Base-by-base conservation (phyloP, 2,797 vertebrate genomes). In the Ptychadena robeensis region DNA sequence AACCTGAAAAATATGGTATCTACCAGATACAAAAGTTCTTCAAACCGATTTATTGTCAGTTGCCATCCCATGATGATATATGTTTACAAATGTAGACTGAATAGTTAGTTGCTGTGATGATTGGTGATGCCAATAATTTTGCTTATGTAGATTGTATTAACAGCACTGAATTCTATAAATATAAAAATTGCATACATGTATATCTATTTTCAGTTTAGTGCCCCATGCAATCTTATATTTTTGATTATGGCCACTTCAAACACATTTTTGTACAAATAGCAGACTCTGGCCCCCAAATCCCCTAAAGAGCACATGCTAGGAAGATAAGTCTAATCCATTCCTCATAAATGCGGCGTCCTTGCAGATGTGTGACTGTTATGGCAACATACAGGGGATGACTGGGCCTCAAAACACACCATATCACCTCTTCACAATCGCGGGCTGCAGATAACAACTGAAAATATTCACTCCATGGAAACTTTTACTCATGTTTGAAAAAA, bases 401-500 rank as follows among this genome's bases (percentile, higher is more conserved):
- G n/a, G n/a, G 59, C 15, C 27, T 61, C 27, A 61, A 3, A 61
- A 61, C 59, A 61, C 10, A 28, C 59, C 27, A 28, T 61, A 61
- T 78, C 12, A 44, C 22, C 10, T 30, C 75, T 18, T 72, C 81
- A 34, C 64, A 57, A 65, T 61, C 74, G 64, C 66, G 12, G 61
- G 25, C 40, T 40, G 3, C 11, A 73, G 82, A 83, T 83, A 79
- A 78, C 59, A 73, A 57, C 32, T 28, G 53, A 77, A 68, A 82
- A 71, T 66, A 79, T 67, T 68, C 31, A 65, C 63, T 18, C 64
- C 31, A 44, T 73, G 82, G 82, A 83, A 83, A 83, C 76, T 67
- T 73, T 83, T 67, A 69, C 28, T 79, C 72, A 79, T 83, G 75
- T 63, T 83, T 34, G 35, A 63, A 78, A 79, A 34, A 67, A 53